Conservation (phyloP, 2,888 invertebrate genomes). For the Leptinotarsa rubiginosa region DNA sequence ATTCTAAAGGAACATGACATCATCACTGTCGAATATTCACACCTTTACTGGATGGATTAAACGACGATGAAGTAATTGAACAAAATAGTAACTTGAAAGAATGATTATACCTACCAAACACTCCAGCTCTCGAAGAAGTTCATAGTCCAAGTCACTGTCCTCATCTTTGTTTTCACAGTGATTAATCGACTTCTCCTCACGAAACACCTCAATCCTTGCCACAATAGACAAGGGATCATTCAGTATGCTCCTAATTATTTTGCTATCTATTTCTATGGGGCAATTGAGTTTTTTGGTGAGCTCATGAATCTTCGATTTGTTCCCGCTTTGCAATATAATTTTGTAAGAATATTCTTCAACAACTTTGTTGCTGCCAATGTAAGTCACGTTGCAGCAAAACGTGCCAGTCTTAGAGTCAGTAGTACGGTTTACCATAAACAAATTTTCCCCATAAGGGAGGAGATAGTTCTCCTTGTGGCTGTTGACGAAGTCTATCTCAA, state of each 20-base stretch:
- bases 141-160: slow-evolving; percentile 36
- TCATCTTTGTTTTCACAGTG: slow-evolving; percentile 33
- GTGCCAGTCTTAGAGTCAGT: slow-evolving; percentile 48
- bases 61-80: too few relatives aligned
- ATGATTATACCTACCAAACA: slow-evolving; percentile 47
- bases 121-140: slow-evolving; percentile 52
- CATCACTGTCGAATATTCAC: too few relatives aligned
- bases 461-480: slow-evolving; percentile 57
- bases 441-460: slow-evolving; percentile 51
- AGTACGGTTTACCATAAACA: slow-evolving; percentile 55
- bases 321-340: slow-evolving; percentile 45
- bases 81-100: not conserved
- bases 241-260: slow-evolving; percentile 39
- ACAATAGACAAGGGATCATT: slow-evolving; percentile 51
- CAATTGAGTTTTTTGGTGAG: slow-evolving; percentile 38
- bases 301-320: slow-evolving; percentile 34
- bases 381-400: slow-evolving; percentile 54
- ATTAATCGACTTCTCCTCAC: slow-evolving; percentile 21
- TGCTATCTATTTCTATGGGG: slow-evolving; percentile 46
- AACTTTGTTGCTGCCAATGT: slow-evolving; percentile 45
- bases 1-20: too few relatives aligned
- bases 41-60: too few relatives aligned
- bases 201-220: slow-evolving; percentile 46
- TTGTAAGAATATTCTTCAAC: slow-evolving; percentile 41
- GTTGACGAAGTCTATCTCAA: slow-evolving; percentile 59